phyloP scores from a whole-genome alignment of 2,797 vertebrate genomes.

The Acanthis flammea region DNA sequence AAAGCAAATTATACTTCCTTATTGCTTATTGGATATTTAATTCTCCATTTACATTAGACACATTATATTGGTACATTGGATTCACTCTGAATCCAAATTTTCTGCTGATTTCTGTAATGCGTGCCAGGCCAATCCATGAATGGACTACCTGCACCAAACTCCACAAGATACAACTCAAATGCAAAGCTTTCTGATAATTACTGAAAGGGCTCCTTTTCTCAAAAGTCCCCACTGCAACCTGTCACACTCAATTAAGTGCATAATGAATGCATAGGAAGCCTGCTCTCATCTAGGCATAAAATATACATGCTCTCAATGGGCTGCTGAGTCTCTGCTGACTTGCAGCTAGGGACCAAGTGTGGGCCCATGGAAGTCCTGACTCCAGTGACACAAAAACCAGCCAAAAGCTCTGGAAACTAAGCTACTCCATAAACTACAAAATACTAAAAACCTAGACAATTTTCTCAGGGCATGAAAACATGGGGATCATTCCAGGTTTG shows the following conservation, averaged over 20 bases:
- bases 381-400: not conserved
- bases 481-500: not conserved
- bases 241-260: not conserved
- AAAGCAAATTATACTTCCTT: not conserved
- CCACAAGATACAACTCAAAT: not conserved
- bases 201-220: not conserved
- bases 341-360: not conserved
- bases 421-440: not conserved
- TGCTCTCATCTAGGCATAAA: not conserved
- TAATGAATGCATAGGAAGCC: not conserved
- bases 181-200: not conserved
- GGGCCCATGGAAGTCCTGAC: accelerated
- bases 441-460: not conserved
- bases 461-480: not conserved
- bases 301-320: not conserved
- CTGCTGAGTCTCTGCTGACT: not conserved
- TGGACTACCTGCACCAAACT: not conserved
- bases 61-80: not conserved
- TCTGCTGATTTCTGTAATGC: not conserved
- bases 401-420: not conserved
- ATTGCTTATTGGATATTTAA: not conserved
- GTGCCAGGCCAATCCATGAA: not conserved
- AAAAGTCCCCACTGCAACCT: not conserved
- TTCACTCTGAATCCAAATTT: not conserved
- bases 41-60: not conserved